phyloP scores from a whole-genome alignment of 1,140 invertebrate species.

The Drosophila novamexicana region DNA sequence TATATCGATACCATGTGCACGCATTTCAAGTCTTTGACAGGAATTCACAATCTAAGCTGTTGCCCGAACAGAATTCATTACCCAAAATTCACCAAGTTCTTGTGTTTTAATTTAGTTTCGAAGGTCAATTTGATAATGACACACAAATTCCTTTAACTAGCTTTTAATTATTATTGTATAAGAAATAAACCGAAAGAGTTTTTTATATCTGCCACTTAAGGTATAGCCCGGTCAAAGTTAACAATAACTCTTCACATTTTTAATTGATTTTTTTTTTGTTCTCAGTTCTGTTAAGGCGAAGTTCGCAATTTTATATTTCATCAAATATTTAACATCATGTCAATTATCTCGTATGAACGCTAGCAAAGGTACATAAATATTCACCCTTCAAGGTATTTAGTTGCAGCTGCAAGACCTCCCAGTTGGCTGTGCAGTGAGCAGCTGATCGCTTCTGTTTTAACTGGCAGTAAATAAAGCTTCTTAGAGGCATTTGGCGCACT shows the following conservation, averaged over 20 bases:
- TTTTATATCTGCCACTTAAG: too few species aligned
- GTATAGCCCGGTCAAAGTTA: too few species aligned
- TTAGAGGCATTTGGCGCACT: conserved; percentile 13
- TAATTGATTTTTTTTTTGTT: too few species aligned
- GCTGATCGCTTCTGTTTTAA: neutral
- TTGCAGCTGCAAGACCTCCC: neutral
- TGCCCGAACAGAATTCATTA: neutral
- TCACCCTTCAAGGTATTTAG: neutral
- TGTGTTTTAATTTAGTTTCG: neutral
- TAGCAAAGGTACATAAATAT: too few species aligned
- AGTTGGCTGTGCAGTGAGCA: neutral
- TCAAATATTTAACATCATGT: too few species aligned
- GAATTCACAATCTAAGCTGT: neutral
- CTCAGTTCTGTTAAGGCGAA: too few species aligned
- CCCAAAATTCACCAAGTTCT: neutral
- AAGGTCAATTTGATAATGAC: neutral
- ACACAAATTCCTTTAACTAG: neutral
- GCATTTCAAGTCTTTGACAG: neutral
- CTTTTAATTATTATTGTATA: too few species aligned
- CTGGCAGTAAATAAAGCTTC: conserved; percentile 19
- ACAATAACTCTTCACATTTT: too few species aligned
- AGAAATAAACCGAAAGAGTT: too few species aligned
- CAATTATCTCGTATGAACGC: too few species aligned
- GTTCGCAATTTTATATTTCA: too few species aligned
- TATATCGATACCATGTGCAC: neutral